Base-by-base conservation (phyloP, 2,888 invertebrate species). In the Noctua janthe region DNA sequence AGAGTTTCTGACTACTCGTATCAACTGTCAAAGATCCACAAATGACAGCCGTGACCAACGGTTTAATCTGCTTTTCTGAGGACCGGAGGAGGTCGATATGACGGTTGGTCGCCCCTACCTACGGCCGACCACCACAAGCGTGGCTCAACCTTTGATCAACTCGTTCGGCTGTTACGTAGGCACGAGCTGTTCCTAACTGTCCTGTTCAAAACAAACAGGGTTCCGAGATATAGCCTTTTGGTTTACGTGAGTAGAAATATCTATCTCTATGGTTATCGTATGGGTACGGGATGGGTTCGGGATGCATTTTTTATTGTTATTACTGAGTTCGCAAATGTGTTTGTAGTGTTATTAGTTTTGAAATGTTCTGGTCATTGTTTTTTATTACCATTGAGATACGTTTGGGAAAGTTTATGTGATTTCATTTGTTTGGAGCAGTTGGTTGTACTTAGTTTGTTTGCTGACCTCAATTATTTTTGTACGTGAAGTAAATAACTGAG, bases 241-340 rank as follows among this genome's bases (percentile, higher is more conserved):
- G 47, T n/a, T 47, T 15, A 69, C 3, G 15, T 4, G 69, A 17
- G 15, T n/a, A 15, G 8, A 69, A 69, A 79, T 84, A 76, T 78
- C 71, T 85, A 74, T 80, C 76, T 76, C 35, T 84, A 82, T 66
- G 74, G 81, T 71, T 82, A 82, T 56, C 59, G 67, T 43, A 43
- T 43, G 67, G 62, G 35, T 17, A 4, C 17, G 3, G 17, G 66
- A 70, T 75, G 64, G 66, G 43, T 80, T 51, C 51, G 75, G 66
- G 74, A 75, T 85, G 89, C 89, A 85, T 88, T 89, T 88, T 86
- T 89, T 85, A 81, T 88, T 71, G 79, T 72, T 78, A 85, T 88
- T 88, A 75, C 74, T 43, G 59, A 80, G 64, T 62, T 70, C 54
- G 75, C 74, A 77, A 85, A 87, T 87, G 88, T 77, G 74, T 85